Base-by-base conservation (phyloP, 2,113 vertebrate species). In the Zapus hudsonius region DNA sequence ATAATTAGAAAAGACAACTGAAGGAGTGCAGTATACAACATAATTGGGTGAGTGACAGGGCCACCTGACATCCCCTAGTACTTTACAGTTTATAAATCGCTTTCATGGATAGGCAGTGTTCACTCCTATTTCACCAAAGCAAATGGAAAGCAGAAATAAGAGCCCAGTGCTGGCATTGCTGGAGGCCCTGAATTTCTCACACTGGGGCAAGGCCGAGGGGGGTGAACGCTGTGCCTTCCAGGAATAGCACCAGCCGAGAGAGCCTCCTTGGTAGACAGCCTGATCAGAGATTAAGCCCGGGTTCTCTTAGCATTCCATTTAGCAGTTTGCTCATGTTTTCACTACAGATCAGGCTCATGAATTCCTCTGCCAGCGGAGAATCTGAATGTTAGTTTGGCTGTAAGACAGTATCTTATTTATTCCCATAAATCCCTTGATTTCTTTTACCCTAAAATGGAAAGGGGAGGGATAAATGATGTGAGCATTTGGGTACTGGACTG, bases 371-470 rank as follows among this genome's bases (percentile, higher is more conserved):
- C 95, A 96, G 96, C 95, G 96, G 95, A 96, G 94, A 95, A 97
- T 94, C 93, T 94, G 94, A 92, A 91, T 82, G 91, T 90, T 88
- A 91, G 81, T 89, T 95, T 96, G 96, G 91, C 96, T 91, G 47
- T 61, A 95, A 96, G 87, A 96, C 84, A 96, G 93, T 94, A 95
- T 96, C 91, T 97, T 96, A 97, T 92, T 97, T 97, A 96, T 97
- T 96, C 92, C 72, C 95, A 95, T 94, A 96, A 96, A 83, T 94
- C 88, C 83, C 59, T 72, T 94, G 91, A 85, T 88, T 88, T 92
- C 85, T 94, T 96, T 96, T 86, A 93, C 90, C 83, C 31, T 86
- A 92, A 96, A 86, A 84, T 95, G 93, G 88, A 95, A 86, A 78
- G 20, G 63, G 19, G 69, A 27, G 63, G 59, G 44, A 55, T 74